Percentiles rank a stretch among this genome's conserved stretches.
These are phyloP conservation scores for Centrocercus urophasianus DNA, from an alignment of 2,113 vertebrate genomes.

Conservation along the genomic window DNA sequence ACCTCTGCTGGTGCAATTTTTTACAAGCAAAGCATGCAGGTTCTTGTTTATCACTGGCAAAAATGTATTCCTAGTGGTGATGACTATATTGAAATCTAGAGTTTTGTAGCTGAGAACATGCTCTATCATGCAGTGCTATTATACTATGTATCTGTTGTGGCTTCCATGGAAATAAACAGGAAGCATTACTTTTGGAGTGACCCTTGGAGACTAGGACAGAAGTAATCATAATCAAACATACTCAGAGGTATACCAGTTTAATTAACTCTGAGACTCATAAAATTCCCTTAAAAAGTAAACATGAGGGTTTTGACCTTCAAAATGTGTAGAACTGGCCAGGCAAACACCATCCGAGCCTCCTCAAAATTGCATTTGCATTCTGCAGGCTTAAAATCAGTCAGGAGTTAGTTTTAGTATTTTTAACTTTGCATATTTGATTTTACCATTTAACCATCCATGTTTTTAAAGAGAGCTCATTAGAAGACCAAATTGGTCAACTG, in stretches of 20 bases:
- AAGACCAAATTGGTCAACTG: background rate
- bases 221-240: background rate
- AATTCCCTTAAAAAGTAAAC: background rate
- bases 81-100: too few species aligned
- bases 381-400: background rate
- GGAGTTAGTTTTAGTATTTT: background rate
- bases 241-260: background rate
- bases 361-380: background rate
- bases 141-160: too few species aligned
- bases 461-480: background rate
- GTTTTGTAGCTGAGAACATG: too few species aligned
- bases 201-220: background rate
- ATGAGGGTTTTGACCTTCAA: background rate
- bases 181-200: too few species aligned
- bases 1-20: too few species aligned
- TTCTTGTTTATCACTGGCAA: too few species aligned
- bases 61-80: too few species aligned
- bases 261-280: background rate
- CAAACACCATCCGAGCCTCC: background rate
- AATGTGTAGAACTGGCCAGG: background rate
- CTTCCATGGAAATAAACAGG: too few species aligned
- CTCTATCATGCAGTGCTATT: too few species aligned
- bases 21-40: too few species aligned
- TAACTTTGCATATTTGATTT: slow-evolving; percentile 9
- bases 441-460: background rate